These are phyloP conservation scores for Stenoptilia bipunctidactyla DNA, from an alignment of 2,888 invertebrate species.

Conservation along the genomic window DNA sequence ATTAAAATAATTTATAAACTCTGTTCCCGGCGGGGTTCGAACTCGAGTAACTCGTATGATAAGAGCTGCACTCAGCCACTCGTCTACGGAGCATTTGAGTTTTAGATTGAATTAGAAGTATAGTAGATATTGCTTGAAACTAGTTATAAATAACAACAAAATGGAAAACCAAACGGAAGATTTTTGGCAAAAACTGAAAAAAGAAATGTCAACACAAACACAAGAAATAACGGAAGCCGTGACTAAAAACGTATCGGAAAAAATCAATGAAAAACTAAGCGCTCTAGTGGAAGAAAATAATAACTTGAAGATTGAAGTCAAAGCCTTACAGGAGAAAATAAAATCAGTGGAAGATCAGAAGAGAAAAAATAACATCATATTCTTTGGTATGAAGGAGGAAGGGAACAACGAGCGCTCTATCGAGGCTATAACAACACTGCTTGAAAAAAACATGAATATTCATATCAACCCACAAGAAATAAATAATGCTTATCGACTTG, in stretches of 20 bases:
- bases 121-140: too few relatives aligned
- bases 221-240: too few relatives aligned
- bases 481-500: neutral
- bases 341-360: constrained; percentile 5
- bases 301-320: constrained; percentile 5
- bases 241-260: constrained; percentile 6
- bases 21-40: too few relatives aligned
- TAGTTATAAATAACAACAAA: too few relatives aligned
- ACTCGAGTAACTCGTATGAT: too few relatives aligned
- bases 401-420: neutral
- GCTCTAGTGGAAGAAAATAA: constrained; percentile 4
- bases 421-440: neutral
- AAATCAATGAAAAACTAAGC: neutral
- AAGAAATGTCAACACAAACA: too few relatives aligned
- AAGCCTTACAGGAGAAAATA: constrained; percentile 6
- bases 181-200: too few relatives aligned
- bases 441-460: neutral
- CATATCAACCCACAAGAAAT: neutral
- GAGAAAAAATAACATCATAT: constrained; percentile 4
- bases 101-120: too few relatives aligned
- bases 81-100: too few relatives aligned
- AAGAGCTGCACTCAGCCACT: too few relatives aligned
- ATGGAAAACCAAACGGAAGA: too few relatives aligned
- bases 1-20: too few relatives aligned
- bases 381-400: neutral